Evolutionary conservation across 35 echinoderm and acorn worm genomes (phyloP).

Genomic region (Amphiura filiformis): DNA sequence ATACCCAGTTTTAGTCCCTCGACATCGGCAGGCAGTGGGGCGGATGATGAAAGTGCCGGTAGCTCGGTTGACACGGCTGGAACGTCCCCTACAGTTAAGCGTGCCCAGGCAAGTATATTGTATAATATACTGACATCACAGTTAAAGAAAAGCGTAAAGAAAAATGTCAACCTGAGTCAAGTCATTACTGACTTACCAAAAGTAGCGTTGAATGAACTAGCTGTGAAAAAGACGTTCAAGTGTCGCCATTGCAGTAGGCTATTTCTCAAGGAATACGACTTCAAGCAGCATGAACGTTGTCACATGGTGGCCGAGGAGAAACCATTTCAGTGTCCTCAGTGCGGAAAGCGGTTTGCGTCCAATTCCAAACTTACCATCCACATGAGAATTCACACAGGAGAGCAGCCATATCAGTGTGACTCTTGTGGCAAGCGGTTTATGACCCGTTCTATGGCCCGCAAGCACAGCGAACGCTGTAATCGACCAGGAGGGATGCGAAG

Average conservation of each 20-base stretch:
- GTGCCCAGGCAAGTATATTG: background rate
- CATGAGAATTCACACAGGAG: background rate
- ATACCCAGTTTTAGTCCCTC: background rate
- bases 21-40: background rate
- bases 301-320: background rate
- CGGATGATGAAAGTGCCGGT: background rate
- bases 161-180: background rate
- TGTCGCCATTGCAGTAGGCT: background rate
- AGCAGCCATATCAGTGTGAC: background rate
- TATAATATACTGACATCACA: background rate
- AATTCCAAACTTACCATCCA: background rate
- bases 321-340: background rate
- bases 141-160: background rate
- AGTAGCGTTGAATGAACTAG: background rate
- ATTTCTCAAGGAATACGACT: background rate
- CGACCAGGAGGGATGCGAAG: background rate
- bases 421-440: background rate
- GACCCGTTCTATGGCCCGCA: background rate
- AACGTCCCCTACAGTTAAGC: background rate
- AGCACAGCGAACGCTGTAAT: background rate
- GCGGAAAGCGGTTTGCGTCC: background rate
- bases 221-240: background rate
- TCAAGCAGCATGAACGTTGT: background rate
- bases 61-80: background rate
- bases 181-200: no score